These are phyloP conservation scores for Erynnis tages DNA, from an alignment of 2,888 invertebrate genomes.

Conservation along the genomic window DNA sequence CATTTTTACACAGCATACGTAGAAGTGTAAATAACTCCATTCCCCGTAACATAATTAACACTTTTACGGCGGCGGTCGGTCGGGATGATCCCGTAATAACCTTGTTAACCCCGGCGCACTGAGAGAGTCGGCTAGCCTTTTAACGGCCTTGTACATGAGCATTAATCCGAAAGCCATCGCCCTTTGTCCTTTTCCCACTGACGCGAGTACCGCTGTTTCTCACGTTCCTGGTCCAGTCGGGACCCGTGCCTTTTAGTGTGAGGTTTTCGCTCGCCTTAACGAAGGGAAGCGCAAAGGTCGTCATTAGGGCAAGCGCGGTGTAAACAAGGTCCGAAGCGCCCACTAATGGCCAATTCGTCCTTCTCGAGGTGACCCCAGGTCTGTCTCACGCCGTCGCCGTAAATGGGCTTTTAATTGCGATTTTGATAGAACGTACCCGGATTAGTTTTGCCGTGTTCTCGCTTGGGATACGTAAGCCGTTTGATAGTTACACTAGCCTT, in stretches of 20 bases:
- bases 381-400: slow-evolving; percentile 65
- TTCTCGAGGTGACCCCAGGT: slow-evolving; percentile 77
- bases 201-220: slow-evolving; percentile 52
- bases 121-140: slow-evolving; percentile 76
- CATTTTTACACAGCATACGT: slow-evolving; percentile 17
- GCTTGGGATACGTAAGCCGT: slow-evolving; percentile 19
- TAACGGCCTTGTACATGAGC: slow-evolving; percentile 78
- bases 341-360: slow-evolving; percentile 82
- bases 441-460: slow-evolving; percentile 55
- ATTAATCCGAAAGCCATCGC: slow-evolving; percentile 79
- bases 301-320: slow-evolving; percentile 82
- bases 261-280: slow-evolving; percentile 81
- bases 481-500: slow-evolving; percentile 16
- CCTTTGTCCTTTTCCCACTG: slow-evolving; percentile 70
- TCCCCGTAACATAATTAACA: slow-evolving; percentile 77
- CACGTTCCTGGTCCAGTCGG: slow-evolving; percentile 70
- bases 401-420: slow-evolving; percentile 80
- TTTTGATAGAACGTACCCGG: slow-evolving; percentile 72
- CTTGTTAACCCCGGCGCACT: slow-evolving; percentile 80
- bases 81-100: slow-evolving; percentile 80
- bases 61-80: slow-evolving; percentile 77
- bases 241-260: slow-evolving; percentile 79
- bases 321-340: slow-evolving; percentile 81
- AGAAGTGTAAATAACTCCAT: slow-evolving; percentile 54
- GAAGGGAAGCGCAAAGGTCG: slow-evolving; percentile 82